A percentile compares a stretch with the other conserved stretches of the same genome.
These are phyloP conservation scores for Argentina silus DNA, from an alignment of 2,797 vertebrate genomes.

Conservation along the genomic window DNA sequence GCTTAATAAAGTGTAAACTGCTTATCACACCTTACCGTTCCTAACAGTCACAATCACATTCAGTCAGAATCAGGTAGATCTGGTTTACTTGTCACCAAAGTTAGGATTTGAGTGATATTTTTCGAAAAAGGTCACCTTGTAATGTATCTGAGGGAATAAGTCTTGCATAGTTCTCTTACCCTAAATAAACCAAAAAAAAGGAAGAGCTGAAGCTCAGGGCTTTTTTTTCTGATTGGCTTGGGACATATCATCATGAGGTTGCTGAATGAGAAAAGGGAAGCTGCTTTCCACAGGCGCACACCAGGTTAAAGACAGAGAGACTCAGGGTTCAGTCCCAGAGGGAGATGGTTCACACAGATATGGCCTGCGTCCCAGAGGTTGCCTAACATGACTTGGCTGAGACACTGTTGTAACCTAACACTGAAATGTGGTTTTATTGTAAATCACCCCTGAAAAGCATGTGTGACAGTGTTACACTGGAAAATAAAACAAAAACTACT, in stretches of 20 bases:
- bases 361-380: slow-evolving; percentile 44
- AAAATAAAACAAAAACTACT: too few relatives aligned
- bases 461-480: not conserved
- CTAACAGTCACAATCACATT: too few relatives aligned
- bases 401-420: slow-evolving; percentile 50
- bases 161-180: slow-evolving; percentile 8
- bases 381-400: slow-evolving; percentile 42
- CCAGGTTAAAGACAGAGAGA: slow-evolving; percentile 28
- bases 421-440: not conserved
- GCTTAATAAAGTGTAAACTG: too few relatives aligned
- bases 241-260: not conserved
- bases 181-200: not conserved
- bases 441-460: not conserved
- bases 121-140: not conserved
- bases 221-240: not conserved
- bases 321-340: slow-evolving; percentile 34
- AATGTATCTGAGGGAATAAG: not conserved
- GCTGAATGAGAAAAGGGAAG: slow-evolving; percentile 42
- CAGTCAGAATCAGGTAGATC: too few relatives aligned
- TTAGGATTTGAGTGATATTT: not conserved
- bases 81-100: too few relatives aligned
- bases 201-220: slow-evolving; percentile 45
- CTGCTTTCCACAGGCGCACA: slow-evolving; percentile 38
- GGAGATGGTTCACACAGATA: slow-evolving; percentile 44
- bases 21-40: too few relatives aligned